A percentile compares a stretch with the other conserved stretches of the same genome.
Conservation (phyloP, 2,113 vertebrate species). For the Poecilia latipinna region DNA sequence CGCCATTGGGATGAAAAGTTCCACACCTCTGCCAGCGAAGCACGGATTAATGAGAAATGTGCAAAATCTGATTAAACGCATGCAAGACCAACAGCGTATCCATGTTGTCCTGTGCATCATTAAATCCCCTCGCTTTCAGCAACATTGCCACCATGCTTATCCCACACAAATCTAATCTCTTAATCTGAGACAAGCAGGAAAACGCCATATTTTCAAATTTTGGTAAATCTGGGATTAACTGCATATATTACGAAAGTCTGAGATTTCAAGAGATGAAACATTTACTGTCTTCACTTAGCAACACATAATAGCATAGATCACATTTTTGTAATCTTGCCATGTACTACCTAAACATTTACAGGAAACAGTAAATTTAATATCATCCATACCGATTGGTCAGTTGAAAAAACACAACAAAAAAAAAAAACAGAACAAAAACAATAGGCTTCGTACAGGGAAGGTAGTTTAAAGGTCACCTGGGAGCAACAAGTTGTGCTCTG, state of each 20-base stretch:
- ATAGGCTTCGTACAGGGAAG: neutral
- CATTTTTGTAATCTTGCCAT: neutral
- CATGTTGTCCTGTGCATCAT: constrained; percentile 32
- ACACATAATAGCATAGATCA: neutral
- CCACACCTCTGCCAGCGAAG: constrained; percentile 55
- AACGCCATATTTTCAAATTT: neutral
- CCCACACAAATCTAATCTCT: constrained; percentile 29
- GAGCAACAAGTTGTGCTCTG: constrained; percentile 47
- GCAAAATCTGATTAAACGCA: constrained; percentile 44
- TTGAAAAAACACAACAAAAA: neutral
- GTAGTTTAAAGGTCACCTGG: constrained; percentile 52
- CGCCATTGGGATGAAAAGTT: constrained; percentile 29
- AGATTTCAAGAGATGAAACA: neutral
- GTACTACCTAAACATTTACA: neutral
- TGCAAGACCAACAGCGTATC: constrained; percentile 1
- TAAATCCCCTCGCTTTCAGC: constrained; percentile 27
- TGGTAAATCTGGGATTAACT: neutral
- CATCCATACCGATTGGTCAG: neutral
- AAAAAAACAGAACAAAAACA: neutral
- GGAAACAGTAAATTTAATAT: neutral
- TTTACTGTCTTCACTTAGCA: neutral
- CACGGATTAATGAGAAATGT: constrained; percentile 51
- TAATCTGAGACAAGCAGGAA: constrained; percentile 36
- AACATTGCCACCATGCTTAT: constrained; percentile 27
- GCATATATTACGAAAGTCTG: neutral